Evolutionary conservation across 2,113 vertebrate species (phyloP), one percentile per base, ranked within the genome.

Genomic region (Lutjanus erythropterus): DNA sequence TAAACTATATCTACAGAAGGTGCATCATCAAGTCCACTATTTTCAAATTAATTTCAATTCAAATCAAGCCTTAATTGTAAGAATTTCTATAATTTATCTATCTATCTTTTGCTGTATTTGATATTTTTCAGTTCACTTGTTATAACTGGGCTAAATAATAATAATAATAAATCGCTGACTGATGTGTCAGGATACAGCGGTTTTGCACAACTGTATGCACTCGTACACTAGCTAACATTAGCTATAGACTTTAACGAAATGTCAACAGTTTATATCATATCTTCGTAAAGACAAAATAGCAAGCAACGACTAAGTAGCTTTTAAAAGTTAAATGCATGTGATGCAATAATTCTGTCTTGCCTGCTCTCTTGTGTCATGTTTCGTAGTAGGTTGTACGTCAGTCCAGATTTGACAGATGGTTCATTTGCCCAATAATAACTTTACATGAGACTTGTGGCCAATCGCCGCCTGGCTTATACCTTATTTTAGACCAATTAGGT

Each of bases 251-350:
- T 41, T 25, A 4, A 46, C 41, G 31, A 7, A 31, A 21, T 46
- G 18, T n/a, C n/a, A n/a, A n/a, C n/a, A n/a, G n/a, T n/a, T n/a
- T n/a, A n/a, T n/a, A n/a, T n/a, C n/a, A n/a, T n/a, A n/a, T n/a
- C n/a, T n/a, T n/a, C n/a, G n/a, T n/a, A n/a, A n/a, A n/a, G n/a
- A n/a, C n/a, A n/a, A n/a, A n/a, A n/a, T n/a, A n/a, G n/a, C n/a
- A n/a, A 25, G 5, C 14, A 47, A 27, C 3, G 8, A n/a, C 5
- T 5, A 29, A 29, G 14, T 42, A 6, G 25, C 18, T 79, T 87
- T 90, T 87, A 89, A 87, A 90, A 70, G 49, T 87, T 88, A 87
- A 91, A 92, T n/a, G 19, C n/a, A 56, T 29, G 10, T 2, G 9
- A 6, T 9, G 10, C 53, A 58, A 19, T 74, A 29, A 33, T 29